Percentiles rank a stretch among this genome's conserved stretches.
Conservation (phyloP, 2,113 vertebrate genomes). For the Loxodonta africana region DNA sequence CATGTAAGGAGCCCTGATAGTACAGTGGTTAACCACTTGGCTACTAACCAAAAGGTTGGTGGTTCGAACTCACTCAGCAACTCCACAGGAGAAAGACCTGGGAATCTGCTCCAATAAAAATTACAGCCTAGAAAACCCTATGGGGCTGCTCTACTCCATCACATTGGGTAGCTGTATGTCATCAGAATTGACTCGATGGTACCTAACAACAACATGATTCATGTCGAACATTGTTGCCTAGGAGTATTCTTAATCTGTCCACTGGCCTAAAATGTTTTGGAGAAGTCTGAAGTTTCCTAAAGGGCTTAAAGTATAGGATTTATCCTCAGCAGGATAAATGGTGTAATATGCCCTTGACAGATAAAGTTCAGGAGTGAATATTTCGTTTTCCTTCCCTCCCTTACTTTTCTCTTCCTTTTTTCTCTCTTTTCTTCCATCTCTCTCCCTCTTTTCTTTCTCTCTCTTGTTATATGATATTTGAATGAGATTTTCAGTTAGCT, state of each 20-base stretch:
- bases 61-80: background rate
- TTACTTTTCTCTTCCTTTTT: background rate
- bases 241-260: background rate
- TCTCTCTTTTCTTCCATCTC: background rate
- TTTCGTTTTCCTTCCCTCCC: background rate
- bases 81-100: background rate
- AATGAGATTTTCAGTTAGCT: background rate
- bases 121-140: background rate
- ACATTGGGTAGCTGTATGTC: background rate
- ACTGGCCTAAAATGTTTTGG: background rate
- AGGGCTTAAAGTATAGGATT: background rate
- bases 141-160: background rate
- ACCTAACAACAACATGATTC: conserved; percentile 14
- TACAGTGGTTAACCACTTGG: background rate
- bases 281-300: background rate
- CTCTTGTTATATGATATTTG: background rate
- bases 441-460: background rate
- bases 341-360: background rate
- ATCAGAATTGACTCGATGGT: background rate
- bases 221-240: background rate
- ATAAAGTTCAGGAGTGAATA: background rate
- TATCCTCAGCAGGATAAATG: background rate
- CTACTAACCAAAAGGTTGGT: background rate
- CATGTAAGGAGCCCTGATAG: background rate
- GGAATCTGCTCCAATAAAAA: background rate